Percentiles rank a stretch among this genome's conserved stretches.
These are phyloP conservation scores for Ictalurus furcatus DNA, from an alignment of 2,113 vertebrate species.

Conservation along the genomic window DNA sequence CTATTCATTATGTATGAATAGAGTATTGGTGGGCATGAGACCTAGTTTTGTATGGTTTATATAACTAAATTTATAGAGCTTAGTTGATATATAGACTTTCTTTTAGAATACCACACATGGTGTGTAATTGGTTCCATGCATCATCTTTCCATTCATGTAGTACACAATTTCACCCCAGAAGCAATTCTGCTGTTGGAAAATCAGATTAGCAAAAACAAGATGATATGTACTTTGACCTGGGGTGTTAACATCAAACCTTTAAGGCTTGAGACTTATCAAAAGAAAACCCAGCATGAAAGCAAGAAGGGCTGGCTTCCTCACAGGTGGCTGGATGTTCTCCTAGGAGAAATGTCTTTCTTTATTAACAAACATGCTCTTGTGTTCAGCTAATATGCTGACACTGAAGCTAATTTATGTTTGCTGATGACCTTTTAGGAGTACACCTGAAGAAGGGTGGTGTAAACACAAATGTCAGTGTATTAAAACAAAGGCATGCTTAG, in stretches of 20 bases:
- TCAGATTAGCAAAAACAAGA: background rate
- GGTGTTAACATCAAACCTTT: slow-evolving; percentile 23
- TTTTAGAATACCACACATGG: background rate
- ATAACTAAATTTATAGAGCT: background rate
- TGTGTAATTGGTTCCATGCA: background rate
- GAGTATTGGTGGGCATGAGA: background rate
- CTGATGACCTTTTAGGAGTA: slow-evolving; percentile 38
- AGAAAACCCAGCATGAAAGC: slow-evolving; percentile 34
- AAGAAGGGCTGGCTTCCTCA: slow-evolving; percentile 16
- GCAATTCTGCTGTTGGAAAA: background rate
- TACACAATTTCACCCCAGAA: too few relatives aligned
- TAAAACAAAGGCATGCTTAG: background rate
- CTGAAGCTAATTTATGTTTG: slow-evolving; percentile 35
- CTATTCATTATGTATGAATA: background rate
- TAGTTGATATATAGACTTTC: background rate
- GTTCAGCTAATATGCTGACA: slow-evolving; percentile 28
- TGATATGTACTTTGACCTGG: slow-evolving; percentile 17
- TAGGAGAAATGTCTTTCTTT: slow-evolving; percentile 38
- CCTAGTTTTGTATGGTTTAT: background rate
- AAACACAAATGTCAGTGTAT: background rate
- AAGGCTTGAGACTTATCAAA: slow-evolving; percentile 11
- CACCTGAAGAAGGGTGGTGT: slow-evolving; percentile 33
- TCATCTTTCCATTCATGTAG: background rate
- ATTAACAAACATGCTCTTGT: slow-evolving; percentile 31
- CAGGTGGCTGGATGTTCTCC: slow-evolving; percentile 17